A percentile compares a stretch with the other conserved stretches of the same genome.
phyloP scores from a whole-genome alignment of 2,888 invertebrate genomes.

The Nezara viridula region DNA sequence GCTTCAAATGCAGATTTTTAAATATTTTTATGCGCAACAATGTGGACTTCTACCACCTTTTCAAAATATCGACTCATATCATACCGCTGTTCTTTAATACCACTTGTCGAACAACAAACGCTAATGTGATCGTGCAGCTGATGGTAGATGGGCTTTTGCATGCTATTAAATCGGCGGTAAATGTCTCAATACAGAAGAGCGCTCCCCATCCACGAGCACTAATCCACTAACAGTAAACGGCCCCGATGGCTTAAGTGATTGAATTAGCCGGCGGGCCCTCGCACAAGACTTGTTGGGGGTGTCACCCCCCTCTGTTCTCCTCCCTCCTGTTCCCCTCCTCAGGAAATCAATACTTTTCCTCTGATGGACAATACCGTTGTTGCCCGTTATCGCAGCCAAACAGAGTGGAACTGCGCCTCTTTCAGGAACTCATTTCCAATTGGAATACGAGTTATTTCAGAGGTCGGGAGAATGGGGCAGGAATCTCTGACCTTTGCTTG shows the following conservation, averaged over 20 bases:
- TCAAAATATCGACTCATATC: no score
- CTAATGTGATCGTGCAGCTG: neutral
- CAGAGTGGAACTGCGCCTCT: neutral
- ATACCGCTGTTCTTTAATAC: neutral
- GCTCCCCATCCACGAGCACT: neutral
- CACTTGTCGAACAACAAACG: neutral
- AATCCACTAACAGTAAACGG: conserved; percentile 19
- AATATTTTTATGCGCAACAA: no score
- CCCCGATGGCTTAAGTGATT: conserved; percentile 13
- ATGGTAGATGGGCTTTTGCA: neutral
- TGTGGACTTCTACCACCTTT: no score
- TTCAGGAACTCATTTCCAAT: neutral
- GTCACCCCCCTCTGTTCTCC: neutral
- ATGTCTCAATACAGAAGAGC: neutral
- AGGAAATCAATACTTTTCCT: conserved; percentile 39
- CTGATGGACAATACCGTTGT: neutral
- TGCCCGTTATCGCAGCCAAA: neutral
- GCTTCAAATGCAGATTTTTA: no score
- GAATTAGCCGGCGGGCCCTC: neutral
- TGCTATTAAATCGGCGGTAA: neutral
- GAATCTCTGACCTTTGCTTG: neutral
- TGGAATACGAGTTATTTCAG: neutral
- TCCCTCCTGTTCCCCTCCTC: neutral
- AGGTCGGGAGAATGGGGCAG: neutral
- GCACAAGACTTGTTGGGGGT: neutral